These are phyloP conservation scores for Meloidogyne hapla DNA, from an alignment of 1,140 invertebrate genomes.

Conservation along the genomic window DNA sequence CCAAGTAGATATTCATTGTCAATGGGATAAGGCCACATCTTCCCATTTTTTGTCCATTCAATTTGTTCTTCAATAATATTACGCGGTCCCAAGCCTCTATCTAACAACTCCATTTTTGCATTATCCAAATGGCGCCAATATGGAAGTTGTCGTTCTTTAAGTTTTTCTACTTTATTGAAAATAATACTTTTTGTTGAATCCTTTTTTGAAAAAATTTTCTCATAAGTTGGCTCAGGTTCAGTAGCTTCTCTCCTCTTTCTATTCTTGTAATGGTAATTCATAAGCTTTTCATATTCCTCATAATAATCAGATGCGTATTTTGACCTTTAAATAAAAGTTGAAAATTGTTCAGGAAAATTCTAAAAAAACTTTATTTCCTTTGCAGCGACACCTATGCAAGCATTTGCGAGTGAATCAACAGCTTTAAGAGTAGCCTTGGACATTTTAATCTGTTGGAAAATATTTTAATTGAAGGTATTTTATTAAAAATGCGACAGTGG, in stretches of 20 bases:
- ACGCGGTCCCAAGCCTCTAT: slow-evolving; percentile 67
- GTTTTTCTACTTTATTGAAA: background rate
- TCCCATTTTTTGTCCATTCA: slow-evolving; percentile 86
- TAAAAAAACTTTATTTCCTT: background rate
- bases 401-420: background rate
- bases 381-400: background rate
- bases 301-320: background rate
- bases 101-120: slow-evolving; percentile 16
- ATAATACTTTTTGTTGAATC: background rate
- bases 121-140: background rate
- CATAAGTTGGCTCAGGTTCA: background rate
- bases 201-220: background rate
- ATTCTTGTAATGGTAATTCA: background rate
- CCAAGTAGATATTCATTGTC: slow-evolving; percentile 77
- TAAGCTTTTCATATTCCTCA: background rate
- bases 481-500: no score
- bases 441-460: background rate
- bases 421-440: background rate
- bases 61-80: slow-evolving; percentile 91
- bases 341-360: background rate
- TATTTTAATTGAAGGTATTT: no score
- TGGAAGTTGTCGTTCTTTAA: background rate
- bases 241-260: background rate
- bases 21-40: slow-evolving; percentile 94
- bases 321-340: background rate